phyloP scores from a whole-genome alignment of 2,113 vertebrate genomes.

The Tyrannus savana region DNA sequence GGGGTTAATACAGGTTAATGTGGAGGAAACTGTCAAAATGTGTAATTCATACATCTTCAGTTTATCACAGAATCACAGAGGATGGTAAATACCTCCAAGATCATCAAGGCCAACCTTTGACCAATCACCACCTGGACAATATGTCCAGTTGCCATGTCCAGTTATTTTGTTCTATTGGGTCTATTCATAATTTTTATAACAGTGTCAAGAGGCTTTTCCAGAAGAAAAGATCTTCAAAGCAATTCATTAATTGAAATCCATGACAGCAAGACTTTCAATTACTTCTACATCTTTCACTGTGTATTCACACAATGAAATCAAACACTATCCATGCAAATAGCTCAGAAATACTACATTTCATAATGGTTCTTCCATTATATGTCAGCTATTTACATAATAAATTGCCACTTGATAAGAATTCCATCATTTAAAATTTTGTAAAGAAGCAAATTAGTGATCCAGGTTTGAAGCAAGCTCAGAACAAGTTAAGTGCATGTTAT shows the following conservation, averaged over 20 bases:
- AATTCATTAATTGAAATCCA: not conserved
- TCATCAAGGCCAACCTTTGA: not conserved
- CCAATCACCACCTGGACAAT: not conserved
- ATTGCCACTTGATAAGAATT: not conserved
- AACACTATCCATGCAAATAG: not conserved
- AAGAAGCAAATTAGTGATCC: not conserved
- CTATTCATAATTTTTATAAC: not conserved
- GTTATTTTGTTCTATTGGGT: not conserved
- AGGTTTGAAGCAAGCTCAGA: not conserved
- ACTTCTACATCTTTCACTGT: not conserved
- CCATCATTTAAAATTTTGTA: not conserved
- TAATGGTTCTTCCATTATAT: not conserved
- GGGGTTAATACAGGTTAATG: not conserved
- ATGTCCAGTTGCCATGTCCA: not conserved
- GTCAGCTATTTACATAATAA: not conserved
- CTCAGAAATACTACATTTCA: not conserved
- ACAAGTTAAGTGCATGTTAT: not conserved
- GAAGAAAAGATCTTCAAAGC: not conserved
- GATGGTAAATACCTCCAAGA: not conserved
- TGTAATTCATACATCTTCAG: not conserved
- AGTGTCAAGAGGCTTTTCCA: not conserved
- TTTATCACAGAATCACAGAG: not conserved
- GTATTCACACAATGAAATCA: not conserved
- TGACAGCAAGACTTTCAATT: not conserved
- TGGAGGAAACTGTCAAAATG: not conserved